phyloP scores from a whole-genome alignment of 1,140 invertebrate species.

The Pseudomyrmex pallidus region DNA sequence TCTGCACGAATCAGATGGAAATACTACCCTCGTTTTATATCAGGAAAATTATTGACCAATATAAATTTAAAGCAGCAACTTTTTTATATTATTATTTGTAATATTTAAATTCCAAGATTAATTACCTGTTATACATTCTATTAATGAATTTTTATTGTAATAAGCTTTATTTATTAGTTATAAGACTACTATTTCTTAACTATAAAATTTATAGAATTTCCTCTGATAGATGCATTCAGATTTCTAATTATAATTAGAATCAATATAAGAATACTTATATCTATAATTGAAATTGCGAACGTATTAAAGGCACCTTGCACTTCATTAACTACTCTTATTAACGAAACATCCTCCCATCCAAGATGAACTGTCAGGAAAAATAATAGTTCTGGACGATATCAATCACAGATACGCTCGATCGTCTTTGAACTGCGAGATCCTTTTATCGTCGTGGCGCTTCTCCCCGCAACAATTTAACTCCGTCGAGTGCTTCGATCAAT shows the following conservation, averaged over 20 bases:
- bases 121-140: not conserved
- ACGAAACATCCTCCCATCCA: not conserved
- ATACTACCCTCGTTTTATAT: not conserved
- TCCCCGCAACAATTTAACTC: conserved; percentile 28
- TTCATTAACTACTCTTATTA: conserved; percentile 1
- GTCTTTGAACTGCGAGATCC: not conserved
- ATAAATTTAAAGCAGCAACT: not conserved
- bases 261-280: not conserved
- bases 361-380: conserved; percentile 4
- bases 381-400: not conserved
- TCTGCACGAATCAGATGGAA: conserved; percentile 49
- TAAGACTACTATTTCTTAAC: too few species aligned
- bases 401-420: not conserved
- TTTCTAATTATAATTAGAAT: not conserved
- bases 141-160: not conserved
- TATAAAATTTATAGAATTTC: too few species aligned
- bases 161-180: too few species aligned
- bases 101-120: too few species aligned
- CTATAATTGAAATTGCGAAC: not conserved
- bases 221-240: not conserved
- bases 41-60: conserved; percentile 60
- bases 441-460: not conserved
- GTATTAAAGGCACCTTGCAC: not conserved
- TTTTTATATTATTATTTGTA: not conserved
- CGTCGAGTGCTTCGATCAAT: conserved; percentile 9